phyloP scores from a whole-genome alignment of 2,888 invertebrate species.

The Euplagia quadripunctaria region DNA sequence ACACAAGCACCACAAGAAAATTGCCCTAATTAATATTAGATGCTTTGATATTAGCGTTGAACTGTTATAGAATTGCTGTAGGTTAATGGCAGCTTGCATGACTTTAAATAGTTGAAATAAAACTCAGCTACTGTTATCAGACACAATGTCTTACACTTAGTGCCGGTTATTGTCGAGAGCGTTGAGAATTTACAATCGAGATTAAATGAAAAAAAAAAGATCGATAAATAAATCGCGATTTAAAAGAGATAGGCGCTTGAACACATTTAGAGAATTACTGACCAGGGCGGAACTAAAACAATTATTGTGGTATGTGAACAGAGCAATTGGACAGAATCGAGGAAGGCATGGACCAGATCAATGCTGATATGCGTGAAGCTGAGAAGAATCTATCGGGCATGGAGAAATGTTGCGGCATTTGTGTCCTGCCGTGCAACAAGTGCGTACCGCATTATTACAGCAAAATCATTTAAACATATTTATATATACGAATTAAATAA shows the following conservation, averaged over 20 bases:
- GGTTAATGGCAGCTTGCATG: constrained; percentile 71
- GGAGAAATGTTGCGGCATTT: constrained; percentile 99
- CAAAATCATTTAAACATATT: constrained; percentile 8
- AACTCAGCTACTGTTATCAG: constrained; percentile 56
- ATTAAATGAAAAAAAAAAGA: constrained; percentile 49
- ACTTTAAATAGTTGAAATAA: constrained; percentile 64
- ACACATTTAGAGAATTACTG: constrained; percentile 61
- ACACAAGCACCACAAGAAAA: constrained; percentile 54
- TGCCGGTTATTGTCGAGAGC: constrained; percentile 85
- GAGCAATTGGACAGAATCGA: constrained; percentile 99
- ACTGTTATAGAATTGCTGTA: constrained; percentile 67
- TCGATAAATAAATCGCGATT: constrained; percentile 55
- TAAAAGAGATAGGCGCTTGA: constrained; percentile 73
- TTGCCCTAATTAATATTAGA: constrained; percentile 58
- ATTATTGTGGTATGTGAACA: constrained; percentile 85
- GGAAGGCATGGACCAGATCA: constrained; percentile 99
- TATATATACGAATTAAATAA: not conserved
- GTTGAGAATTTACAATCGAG: constrained; percentile 85
- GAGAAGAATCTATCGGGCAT: constrained; percentile 99
- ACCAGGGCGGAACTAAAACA: constrained; percentile 71
- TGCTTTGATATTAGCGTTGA: constrained; percentile 65
- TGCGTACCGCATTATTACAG: constrained; percentile 81
- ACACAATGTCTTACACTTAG: constrained; percentile 80
- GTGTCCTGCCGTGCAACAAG: constrained; percentile 99
- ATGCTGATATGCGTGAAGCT: constrained; percentile 99